Percentiles rank a stretch among this genome's conserved stretches.
phyloP scores from a whole-genome alignment of 2,113 vertebrate genomes.

The Gymnobelideus leadbeateri region DNA sequence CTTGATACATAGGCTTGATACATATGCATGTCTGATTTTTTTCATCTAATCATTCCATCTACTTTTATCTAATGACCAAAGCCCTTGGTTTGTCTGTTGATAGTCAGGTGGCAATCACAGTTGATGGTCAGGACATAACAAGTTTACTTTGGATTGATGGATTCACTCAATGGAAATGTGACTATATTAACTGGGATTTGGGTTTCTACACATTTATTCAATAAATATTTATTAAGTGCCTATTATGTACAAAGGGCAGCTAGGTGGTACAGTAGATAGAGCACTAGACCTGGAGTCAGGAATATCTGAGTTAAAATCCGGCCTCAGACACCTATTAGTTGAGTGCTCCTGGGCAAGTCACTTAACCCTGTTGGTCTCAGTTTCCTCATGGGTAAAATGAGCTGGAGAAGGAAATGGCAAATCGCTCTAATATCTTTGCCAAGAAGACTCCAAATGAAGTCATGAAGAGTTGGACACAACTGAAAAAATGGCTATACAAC shows the following conservation, averaged over 20 bases:
- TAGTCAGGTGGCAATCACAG: not conserved
- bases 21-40: not conserved
- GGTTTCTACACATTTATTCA: not conserved
- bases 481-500: not conserved
- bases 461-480: not conserved
- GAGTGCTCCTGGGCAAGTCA: not conserved
- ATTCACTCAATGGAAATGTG: not conserved
- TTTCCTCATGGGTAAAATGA: not conserved
- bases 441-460: not conserved
- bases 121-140: not conserved
- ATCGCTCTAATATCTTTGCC: not conserved
- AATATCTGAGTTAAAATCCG: not conserved
- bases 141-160: not conserved
- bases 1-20: not conserved
- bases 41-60: not conserved
- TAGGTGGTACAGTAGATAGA: not conserved
- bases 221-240: not conserved
- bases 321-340: not conserved
- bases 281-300: too few relatives aligned
- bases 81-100: not conserved
- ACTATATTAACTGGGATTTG: not conserved
- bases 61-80: not conserved
- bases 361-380: not conserved
- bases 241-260: not conserved
- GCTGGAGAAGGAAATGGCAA: not conserved